phyloP scores from a whole-genome alignment of 2,888 invertebrate species.

The Drosophila paracracens region DNA sequence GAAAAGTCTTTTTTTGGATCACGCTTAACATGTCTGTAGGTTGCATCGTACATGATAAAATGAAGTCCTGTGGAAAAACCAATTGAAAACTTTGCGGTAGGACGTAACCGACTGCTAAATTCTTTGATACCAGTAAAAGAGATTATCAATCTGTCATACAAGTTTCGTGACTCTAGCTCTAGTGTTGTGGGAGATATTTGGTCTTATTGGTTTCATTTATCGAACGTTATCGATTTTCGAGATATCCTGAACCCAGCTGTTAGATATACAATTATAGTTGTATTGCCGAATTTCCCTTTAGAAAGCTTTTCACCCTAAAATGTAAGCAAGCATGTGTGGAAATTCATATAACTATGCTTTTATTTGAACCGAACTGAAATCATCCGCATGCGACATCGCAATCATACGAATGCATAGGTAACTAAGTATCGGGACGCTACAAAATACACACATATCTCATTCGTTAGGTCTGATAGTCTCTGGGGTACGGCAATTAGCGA shows the following conservation, averaged over 20 bases:
- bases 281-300: no score
- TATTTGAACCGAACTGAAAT: no score
- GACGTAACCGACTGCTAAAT: background rate
- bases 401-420: background rate
- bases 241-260: no score
- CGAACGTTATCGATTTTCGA: background rate
- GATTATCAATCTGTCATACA: background rate
- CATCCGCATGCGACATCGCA: no score
- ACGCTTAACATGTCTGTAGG: background rate
- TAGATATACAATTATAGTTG: no score
- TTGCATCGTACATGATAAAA: background rate
- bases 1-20: constrained; percentile 86
- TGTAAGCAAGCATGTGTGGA: no score
- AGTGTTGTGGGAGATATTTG: background rate
- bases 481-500: background rate
- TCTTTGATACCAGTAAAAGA: background rate
- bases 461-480: background rate
- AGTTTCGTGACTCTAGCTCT: background rate
- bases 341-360: no score
- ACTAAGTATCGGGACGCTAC: background rate
- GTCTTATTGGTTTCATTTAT: background rate
- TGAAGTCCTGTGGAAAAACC: background rate
- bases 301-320: background rate
- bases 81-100: background rate
- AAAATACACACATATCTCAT: background rate